Evolutionary conservation across 2,888 invertebrate species (phyloP), one percentile per base, ranked within the genome.

Genomic region (Drosophila subsilvestris): DNA sequence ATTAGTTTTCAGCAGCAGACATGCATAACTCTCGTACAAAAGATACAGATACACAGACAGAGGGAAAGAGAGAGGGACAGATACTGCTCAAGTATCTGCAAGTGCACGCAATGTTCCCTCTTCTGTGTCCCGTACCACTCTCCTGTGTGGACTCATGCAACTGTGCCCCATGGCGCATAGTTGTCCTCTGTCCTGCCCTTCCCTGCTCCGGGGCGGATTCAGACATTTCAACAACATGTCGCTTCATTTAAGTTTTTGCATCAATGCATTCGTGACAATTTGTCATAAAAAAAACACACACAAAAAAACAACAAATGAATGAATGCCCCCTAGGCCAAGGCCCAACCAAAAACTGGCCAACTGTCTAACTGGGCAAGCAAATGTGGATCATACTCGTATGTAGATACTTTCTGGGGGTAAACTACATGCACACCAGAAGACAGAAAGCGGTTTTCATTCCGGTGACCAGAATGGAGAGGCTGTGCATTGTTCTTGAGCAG

Each of bases 221-320:
- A 85, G 79, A 82, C 88, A 83, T 83, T 83, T 83, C 83, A 83
- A 83, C 83, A 88, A 78, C 83, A 88, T 86, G 85, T 86, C 89
- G 89, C 89, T 88, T 84, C 82, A 87, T 85, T 88, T 84, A 88
- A 88, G 88, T 85, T 86, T 79, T 89, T 89, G 89, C 86, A 85
- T 86, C 86, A 86, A 89, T 86, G 86, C 85, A 89, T 85, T 85
- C 86, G 89, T 87, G 86, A 86, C 86, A 86, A 86, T 85, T 85
- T 87, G 80, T 88, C 83, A 84, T 88, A 83, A 80, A 86, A 79
- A 74, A 54, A 56, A 43, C 0, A 9, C 6, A 25, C 9, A 54
- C 47, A 49, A 57, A 53, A 66, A 43, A 62, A 32, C 5, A 32
- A 32, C 0, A 10, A 29, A 32, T 32, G 32, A 32, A 14, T 12